Percentiles rank a stretch among this genome's conserved stretches.
phyloP scores from a whole-genome alignment of 2,113 vertebrate genomes.

The Lycaon pictus region DNA sequence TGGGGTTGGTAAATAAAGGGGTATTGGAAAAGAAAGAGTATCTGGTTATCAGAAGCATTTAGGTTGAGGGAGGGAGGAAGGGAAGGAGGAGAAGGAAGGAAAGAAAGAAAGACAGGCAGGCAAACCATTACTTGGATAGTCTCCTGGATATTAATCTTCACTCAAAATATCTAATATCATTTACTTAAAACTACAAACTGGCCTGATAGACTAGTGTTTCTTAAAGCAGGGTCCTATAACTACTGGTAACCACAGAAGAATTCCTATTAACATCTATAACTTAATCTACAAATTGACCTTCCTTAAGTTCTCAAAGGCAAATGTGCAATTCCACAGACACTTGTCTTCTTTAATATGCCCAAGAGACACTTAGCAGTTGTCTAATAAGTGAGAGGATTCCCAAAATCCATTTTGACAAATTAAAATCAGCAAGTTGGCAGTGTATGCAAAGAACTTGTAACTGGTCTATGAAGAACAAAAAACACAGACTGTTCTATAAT shows the following conservation, averaged over 20 bases:
- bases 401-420: not conserved
- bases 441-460: not conserved
- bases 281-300: not conserved
- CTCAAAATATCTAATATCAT: constrained; percentile 44
- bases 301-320: not conserved
- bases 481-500: not conserved
- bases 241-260: not conserved
- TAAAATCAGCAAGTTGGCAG: not conserved
- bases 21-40: constrained; percentile 17
- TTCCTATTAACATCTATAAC: not conserved
- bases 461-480: not conserved
- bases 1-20: not conserved
- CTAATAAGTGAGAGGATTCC: constrained; percentile 21
- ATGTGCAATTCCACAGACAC: not conserved
- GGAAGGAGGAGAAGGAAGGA: too few relatives aligned
- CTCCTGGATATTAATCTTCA: constrained; percentile 10
- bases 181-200: constrained; percentile 22
- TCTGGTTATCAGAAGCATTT: not conserved
- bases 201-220: not conserved
- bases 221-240: not conserved
- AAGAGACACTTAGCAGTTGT: not conserved
- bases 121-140: not conserved
- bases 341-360: not conserved
- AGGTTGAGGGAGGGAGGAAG: not conserved
- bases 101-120: too few relatives aligned